Base-by-base conservation (phyloP, 1,140 invertebrate species). In the Euura lappo region DNA sequence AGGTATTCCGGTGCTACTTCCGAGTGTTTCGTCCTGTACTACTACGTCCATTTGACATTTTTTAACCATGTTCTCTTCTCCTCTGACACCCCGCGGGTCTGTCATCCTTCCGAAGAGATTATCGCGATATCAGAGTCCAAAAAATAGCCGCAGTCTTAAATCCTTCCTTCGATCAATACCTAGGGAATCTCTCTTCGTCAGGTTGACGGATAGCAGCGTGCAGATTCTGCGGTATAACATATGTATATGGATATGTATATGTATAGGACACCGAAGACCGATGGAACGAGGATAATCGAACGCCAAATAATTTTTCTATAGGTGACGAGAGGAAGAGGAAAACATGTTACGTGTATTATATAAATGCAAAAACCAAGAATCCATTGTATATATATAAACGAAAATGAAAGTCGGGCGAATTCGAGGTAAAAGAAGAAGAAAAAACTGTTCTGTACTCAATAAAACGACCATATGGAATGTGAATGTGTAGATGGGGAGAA, bases 381-480 rank as follows among this genome's bases (percentile, higher is more conserved):
- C 13, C 1, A 64, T 64, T 64, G 13, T 10, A 64, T 10, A 65
- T 44, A 65, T 65, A 46, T 60, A 74, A 43, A 71, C 60, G 11
- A 44, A 45, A 74, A 69, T 77, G 66, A 79, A 72, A 79, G 72
- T 80, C 78, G 77, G 68, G 79, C 81, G 79, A 81, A 84, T 80
- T 82, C 82, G 82, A 73, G 79, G 79, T 75, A 2, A 28, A 28
- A 28, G 28, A 28, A 28, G 45, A 7, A 70, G 28, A 47, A 42
- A 70, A 82, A 83, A 74, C 74, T 83, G 79, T 84, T 84, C 79
- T 84, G 84, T 85, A 84, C 79, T 81, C 76, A 78, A 86, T 85
- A 85, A 85, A 86, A 80, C 77, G 79, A 85, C 81, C 80, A 85
- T 28, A 28, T 85, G 80, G 77, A 84, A 83, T 83, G 77, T 84